Conservation (phyloP, 2,113 vertebrate species). For the Odocoileus hemionus region DNA sequence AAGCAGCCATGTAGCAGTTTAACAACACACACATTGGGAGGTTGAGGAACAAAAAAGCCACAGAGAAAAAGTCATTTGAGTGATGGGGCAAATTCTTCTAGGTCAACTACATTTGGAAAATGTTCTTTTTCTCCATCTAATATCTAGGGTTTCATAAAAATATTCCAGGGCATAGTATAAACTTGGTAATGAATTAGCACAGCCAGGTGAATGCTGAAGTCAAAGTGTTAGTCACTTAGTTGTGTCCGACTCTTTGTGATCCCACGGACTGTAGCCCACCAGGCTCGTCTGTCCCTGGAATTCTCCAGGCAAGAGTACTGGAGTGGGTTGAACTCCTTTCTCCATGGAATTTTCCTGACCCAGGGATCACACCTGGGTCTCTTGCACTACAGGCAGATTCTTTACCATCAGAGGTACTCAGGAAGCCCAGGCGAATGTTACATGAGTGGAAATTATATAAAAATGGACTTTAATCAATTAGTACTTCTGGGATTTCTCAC, state of each 20-base stretch:
- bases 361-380: background rate
- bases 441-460: background rate
- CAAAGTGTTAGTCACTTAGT: background rate
- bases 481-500: background rate
- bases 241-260: background rate
- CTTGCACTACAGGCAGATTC: background rate
- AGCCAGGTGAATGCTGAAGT: background rate
- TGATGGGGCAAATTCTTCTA: background rate
- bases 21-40: background rate
- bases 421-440: background rate
- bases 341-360: background rate
- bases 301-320: background rate
- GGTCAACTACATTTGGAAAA: background rate
- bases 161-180: background rate
- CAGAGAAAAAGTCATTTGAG: background rate
- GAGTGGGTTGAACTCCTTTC: background rate
- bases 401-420: background rate
- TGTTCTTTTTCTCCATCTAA: background rate
- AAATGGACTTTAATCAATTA: background rate
- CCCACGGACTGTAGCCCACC: background rate
- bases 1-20: background rate
- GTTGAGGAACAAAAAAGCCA: background rate
- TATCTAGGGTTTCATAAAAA: background rate
- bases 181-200: background rate
- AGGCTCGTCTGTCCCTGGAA: background rate